Evolutionary conservation across 2,888 invertebrate species (phyloP).

Genomic region (Idaea biselata): DNA sequence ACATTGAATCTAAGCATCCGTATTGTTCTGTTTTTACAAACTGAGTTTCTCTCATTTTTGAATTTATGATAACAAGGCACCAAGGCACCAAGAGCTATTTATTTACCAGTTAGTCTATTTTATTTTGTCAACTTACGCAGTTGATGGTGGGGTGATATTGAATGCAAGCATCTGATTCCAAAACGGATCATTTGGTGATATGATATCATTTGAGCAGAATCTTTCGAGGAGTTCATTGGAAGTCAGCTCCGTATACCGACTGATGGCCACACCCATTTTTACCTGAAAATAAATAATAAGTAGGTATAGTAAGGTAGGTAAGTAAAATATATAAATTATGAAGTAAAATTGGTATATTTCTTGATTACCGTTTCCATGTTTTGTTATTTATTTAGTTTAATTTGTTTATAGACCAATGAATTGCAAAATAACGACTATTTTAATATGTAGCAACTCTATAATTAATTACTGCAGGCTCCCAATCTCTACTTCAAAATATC

Average conservation of each 20-base stretch:
- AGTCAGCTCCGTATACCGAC: conserved; percentile 88
- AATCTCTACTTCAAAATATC: neutral
- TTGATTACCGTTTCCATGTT: too few relatives aligned
- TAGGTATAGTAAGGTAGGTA: neutral
- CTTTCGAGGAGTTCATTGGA: conserved; percentile 89
- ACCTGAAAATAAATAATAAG: conserved; percentile 21
- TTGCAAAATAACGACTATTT: too few relatives aligned
- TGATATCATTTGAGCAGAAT: conserved; percentile 89
- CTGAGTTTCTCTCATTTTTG: too few relatives aligned
- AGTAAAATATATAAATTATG: neutral
- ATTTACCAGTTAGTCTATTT: too few relatives aligned
- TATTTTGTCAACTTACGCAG: conserved; percentile 77
- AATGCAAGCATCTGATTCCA: conserved; percentile 97
- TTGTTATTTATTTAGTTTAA: too few relatives aligned
- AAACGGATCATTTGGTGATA: conserved; percentile 93
- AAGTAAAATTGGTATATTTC: too few relatives aligned
- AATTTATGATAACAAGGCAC: too few relatives aligned
- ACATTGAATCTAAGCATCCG: too few relatives aligned
- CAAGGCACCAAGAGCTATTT: too few relatives aligned
- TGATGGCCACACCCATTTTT: conserved; percentile 88
- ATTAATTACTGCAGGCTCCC: neutral
- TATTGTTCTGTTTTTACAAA: too few relatives aligned
- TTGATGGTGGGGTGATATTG: conserved; percentile 90
- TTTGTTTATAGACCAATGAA: too few relatives aligned
- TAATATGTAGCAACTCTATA: neutral